A percentile compares a stretch with the other conserved stretches of the same genome.
Evolutionary conservation across 2,113 vertebrate genomes (phyloP).

Genomic region (Chloebia gouldiae): DNA sequence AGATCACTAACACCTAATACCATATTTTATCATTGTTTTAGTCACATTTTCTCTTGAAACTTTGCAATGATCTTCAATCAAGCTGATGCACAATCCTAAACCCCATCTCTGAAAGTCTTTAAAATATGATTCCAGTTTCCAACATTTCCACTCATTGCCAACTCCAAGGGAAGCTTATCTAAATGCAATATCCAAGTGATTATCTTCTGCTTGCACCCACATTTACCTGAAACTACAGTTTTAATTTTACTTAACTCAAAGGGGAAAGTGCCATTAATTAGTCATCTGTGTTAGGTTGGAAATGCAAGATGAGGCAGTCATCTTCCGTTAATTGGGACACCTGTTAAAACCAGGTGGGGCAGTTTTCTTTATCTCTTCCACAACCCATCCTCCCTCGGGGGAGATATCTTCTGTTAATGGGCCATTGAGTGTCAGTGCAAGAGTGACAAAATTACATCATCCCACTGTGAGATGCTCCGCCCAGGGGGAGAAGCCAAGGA

Average conservation of each 20-base stretch:
- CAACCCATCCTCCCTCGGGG: background rate
- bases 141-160: background rate
- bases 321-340: background rate
- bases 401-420: background rate
- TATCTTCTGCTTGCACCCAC: background rate
- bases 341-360: background rate
- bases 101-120: background rate
- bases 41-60: background rate
- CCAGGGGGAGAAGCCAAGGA: background rate
- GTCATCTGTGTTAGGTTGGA: background rate
- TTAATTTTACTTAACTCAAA: background rate
- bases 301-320: background rate
- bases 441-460: background rate
- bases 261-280: background rate
- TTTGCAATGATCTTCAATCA: background rate
- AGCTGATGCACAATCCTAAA: background rate
- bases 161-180: background rate
- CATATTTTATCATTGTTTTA: background rate
- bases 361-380: background rate
- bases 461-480: accelerated
- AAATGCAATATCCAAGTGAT: background rate
- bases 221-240: background rate
- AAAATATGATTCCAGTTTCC: background rate
- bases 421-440: background rate
- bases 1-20: background rate